A percentile compares a stretch with the other conserved stretches of the same genome.
Evolutionary conservation across 2,888 invertebrate genomes (phyloP).

Genomic region (Drosophila prostipennis): DNA sequence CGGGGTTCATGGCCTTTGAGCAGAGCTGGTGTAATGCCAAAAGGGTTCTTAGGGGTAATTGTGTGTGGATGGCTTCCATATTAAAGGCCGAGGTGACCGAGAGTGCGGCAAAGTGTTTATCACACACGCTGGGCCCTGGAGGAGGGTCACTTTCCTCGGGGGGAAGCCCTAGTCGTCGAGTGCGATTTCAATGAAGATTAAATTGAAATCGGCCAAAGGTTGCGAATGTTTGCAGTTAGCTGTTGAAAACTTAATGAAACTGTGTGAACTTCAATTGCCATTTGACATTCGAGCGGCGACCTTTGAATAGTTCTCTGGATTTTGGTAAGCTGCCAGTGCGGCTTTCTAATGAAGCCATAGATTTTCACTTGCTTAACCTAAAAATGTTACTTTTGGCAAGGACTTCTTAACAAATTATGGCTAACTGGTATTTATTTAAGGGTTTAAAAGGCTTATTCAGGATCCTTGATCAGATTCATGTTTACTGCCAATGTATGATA

Average conservation of each 20-base stretch:
- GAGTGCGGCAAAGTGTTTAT: constrained; percentile 44
- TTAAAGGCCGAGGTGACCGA: constrained; percentile 24
- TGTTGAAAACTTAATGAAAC: constrained; percentile 34
- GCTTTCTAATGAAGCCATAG: not conserved
- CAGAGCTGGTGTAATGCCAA: constrained; percentile 57
- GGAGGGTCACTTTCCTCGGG: constrained; percentile 16
- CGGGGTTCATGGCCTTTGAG: constrained; percentile 36
- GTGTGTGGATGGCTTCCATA: constrained; percentile 59
- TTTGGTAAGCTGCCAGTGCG: not conserved
- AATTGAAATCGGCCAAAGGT: constrained; percentile 18
- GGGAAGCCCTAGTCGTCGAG: constrained; percentile 21
- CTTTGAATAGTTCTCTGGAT: constrained; percentile 1
- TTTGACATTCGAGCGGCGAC: constrained; percentile 15
- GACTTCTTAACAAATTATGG: too few relatives aligned
- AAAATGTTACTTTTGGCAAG: too few relatives aligned
- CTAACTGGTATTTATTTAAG: too few relatives aligned
- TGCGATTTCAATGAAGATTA: constrained; percentile 37
- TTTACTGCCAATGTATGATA: too few relatives aligned
- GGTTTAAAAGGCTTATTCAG: too few relatives aligned
- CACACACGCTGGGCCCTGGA: constrained; percentile 13
- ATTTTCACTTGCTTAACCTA: not conserved
- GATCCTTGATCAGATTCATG: too few relatives aligned
- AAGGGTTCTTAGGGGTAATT: constrained; percentile 74
- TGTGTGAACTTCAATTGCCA: constrained; percentile 23
- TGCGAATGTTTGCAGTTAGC: constrained; percentile 19